Base-by-base conservation (phyloP, 2,888 invertebrate genomes). In the Calliopum simillimum region DNA sequence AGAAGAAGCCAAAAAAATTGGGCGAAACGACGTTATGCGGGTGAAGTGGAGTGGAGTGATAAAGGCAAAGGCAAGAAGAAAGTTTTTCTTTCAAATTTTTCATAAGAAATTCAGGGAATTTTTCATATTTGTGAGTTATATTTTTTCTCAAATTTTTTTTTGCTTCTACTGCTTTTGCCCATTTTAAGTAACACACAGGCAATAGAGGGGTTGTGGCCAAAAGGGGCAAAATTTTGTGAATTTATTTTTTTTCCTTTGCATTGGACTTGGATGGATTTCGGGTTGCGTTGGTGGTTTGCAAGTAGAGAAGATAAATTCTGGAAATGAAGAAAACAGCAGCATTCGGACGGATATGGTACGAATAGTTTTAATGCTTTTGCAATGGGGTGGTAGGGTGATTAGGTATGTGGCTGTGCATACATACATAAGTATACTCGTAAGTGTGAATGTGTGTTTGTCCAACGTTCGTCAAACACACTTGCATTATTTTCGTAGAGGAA, bases 401-500 rank as follows among this genome's bases (percentile, higher is more conserved):
- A 4, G 13, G 14, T 33, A 53, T 64, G 21, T 65, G 51, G 49
- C 58, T 33, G 63, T 33, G 43, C 56, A 6, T 58, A 58, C 16
- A 56, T 14, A 56, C 25, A 25, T 41, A 6, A 6, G 23, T 47
- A 47, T 51, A 49, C 53, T 25, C 21, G 13, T 49, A 43, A 56
- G 41, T 44, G 69, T 51, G 55, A 59, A 33, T 41, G 56, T 41
- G 68, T 53, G 21, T 59, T 58, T 14, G 19, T 55, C 8, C 55
- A 13, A 55, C 66, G 69, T 69, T 62, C 75, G 72, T 74, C 78
- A 73, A 76, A 76, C 78, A 78, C 80, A 81, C 80, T 81, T 79
- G 78, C 79, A 76, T 78, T 41, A 59, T 25, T 61, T 49, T 65
- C 80, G 33, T 33, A 33, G 33, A 33, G 33, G 33, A 4, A 33